Percentiles rank a stretch among this genome's conserved stretches.
Evolutionary conservation across 1,140 invertebrate genomes (phyloP).

Genomic region (Diabrotica virgifera): DNA sequence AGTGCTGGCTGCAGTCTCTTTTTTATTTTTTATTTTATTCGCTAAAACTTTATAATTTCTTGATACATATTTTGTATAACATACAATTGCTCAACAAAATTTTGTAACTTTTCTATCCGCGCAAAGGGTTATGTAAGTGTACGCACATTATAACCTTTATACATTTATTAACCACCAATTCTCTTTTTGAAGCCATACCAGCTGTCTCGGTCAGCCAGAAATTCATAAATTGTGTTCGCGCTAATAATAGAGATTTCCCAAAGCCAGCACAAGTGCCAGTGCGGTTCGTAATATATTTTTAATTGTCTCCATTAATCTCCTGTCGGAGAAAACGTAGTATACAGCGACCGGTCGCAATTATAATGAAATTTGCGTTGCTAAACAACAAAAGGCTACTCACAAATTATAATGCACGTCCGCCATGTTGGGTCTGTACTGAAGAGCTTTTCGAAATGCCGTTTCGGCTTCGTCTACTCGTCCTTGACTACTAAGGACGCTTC

Average conservation of each 20-base stretch:
- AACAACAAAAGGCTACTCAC: slow-evolving; percentile 66
- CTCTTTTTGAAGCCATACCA: background rate
- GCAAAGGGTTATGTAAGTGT: no score
- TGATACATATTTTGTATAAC: no score
- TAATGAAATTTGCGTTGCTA: slow-evolving; percentile 21
- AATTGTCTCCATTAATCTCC: slow-evolving; percentile 21
- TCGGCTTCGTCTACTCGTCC: slow-evolving; percentile 83
- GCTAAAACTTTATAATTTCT: no score
- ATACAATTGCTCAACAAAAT: no score
- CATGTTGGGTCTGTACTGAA: slow-evolving; percentile 88
- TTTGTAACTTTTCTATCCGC: no score
- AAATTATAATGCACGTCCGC: slow-evolving; percentile 96
- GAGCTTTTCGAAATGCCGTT: slow-evolving; percentile 79
- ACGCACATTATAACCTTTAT: no score
- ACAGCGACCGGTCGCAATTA: slow-evolving; percentile 11
- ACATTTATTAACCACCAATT: background rate
- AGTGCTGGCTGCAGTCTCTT: no score
- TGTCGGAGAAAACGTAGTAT: slow-evolving; percentile 4
- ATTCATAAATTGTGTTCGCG: background rate
- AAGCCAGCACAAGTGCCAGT: background rate
- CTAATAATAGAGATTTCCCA: slow-evolving; percentile 2
- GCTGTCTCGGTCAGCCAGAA: background rate
- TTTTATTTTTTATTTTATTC: no score
- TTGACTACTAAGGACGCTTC: slow-evolving; percentile 84
- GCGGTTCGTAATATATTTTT: slow-evolving; percentile 19